Conservation (phyloP, 2,797 vertebrate genomes). For the Threskiornis aethiopicus region DNA sequence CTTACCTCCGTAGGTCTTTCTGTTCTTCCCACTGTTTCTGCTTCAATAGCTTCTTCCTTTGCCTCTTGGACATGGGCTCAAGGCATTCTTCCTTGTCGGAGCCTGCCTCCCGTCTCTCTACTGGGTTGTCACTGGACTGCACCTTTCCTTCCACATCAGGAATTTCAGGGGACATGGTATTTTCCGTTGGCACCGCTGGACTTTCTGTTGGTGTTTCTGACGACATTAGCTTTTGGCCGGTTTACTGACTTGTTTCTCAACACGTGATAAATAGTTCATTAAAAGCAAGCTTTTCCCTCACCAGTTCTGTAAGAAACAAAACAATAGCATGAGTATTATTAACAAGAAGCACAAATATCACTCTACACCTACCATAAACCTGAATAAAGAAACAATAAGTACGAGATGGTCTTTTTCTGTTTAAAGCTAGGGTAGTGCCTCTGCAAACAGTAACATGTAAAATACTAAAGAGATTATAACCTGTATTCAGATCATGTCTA, state of each 20-base stretch:
- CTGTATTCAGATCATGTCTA: background rate
- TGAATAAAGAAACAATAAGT: background rate
- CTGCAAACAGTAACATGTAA: background rate
- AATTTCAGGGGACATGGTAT: background rate
- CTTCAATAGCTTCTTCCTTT: slow-evolving; percentile 88
- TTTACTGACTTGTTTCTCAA: background rate
- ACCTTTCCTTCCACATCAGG: background rate
- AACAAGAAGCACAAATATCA: background rate
- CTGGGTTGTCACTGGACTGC: background rate
- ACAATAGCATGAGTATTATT: background rate
- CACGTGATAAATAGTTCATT: background rate
- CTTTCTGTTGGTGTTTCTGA: background rate
- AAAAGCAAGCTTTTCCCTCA: background rate
- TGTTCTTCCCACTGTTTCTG: slow-evolving; percentile 96
- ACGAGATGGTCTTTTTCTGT: background rate
- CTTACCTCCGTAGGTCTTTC: slow-evolving; percentile 89
- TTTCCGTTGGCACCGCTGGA: background rate
- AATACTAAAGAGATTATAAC: background rate
- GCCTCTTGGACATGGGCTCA: slow-evolving; percentile 85
- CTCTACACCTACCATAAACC: background rate
- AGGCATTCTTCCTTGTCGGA: background rate
- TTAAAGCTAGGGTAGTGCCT: background rate
- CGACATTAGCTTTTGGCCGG: slow-evolving; percentile 16
- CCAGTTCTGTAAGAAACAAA: background rate
- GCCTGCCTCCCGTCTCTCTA: background rate